A percentile compares a stretch with the other conserved stretches of the same genome.
phyloP scores from a whole-genome alignment of 2,797 vertebrate genomes.

The Clarias fuscus region DNA sequence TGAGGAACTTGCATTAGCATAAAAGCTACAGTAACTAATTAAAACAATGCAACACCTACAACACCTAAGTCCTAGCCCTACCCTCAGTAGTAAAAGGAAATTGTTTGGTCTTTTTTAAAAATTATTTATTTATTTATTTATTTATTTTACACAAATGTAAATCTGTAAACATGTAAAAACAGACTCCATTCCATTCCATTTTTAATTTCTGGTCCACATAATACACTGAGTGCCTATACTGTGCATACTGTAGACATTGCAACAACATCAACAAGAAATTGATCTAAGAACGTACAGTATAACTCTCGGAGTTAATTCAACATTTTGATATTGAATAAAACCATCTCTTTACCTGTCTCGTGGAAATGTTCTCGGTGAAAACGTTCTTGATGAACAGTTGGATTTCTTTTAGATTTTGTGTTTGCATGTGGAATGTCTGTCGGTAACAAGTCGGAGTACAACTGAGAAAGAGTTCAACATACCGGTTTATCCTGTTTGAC shows the following conservation, averaged over 20 bases:
- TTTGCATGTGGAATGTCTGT: background rate
- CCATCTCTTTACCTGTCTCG: background rate
- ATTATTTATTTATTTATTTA: too few species aligned
- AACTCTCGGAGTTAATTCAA: background rate
- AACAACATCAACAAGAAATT: background rate
- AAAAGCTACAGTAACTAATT: background rate
- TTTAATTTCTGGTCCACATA: background rate
- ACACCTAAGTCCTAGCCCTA: background rate
- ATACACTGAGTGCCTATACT: background rate
- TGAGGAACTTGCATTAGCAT: background rate
- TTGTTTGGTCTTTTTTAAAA: background rate
- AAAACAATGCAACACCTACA: background rate
- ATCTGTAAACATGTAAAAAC: background rate
- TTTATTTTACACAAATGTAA: background rate
- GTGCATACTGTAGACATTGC: background rate
- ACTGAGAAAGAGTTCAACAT: slow-evolving; percentile 7
- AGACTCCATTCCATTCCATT: background rate
- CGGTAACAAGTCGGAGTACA: background rate
- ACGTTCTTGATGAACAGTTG: background rate
- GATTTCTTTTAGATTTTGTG: background rate
- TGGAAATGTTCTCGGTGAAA: background rate
- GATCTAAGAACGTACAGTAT: too few species aligned
- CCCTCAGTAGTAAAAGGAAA: background rate
- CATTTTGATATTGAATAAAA: background rate
- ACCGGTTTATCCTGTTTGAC: slow-evolving; percentile 27